A percentile compares a stretch with the other conserved stretches of the same genome.
Evolutionary conservation across 2,113 vertebrate genomes (phyloP).

Genomic region (Aldabrachelys gigantea): DNA sequence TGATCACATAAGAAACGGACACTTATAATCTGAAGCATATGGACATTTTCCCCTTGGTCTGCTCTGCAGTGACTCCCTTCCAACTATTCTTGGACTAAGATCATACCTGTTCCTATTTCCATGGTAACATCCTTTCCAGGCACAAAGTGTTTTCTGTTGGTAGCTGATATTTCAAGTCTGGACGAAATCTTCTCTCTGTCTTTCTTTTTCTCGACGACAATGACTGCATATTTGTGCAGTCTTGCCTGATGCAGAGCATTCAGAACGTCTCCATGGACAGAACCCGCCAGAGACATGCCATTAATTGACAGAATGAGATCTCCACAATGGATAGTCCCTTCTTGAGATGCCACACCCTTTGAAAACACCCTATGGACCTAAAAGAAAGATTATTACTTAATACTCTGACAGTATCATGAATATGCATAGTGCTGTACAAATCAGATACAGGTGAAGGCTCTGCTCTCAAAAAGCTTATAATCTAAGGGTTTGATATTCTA

Average conservation of each 20-base stretch:
- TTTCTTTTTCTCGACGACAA: constrained; percentile 85
- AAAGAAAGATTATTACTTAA: background rate
- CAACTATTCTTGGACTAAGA: constrained; percentile 29
- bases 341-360: constrained; percentile 87
- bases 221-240: constrained; percentile 79
- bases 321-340: constrained; percentile 88
- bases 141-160: constrained; percentile 58
- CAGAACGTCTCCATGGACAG: constrained; percentile 86
- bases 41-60: constrained; percentile 29
- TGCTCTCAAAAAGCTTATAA: background rate
- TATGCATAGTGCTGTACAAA: background rate
- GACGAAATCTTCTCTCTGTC: constrained; percentile 57
- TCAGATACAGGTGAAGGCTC: background rate
- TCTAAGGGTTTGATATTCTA: background rate
- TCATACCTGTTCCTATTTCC: constrained; percentile 82
- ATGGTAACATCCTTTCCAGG: constrained; percentile 64
- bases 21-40: constrained; percentile 51
- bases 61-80: constrained; percentile 38
- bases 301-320: constrained; percentile 91
- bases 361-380: constrained; percentile 95
- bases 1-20: constrained; percentile 11
- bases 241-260: constrained; percentile 89
- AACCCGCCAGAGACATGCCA: constrained; percentile 81
- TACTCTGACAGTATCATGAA: background rate
- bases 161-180: constrained; percentile 62